These are phyloP conservation scores for Epinotia ramella DNA, from an alignment of 2,888 invertebrate species.

Conservation along the genomic window DNA sequence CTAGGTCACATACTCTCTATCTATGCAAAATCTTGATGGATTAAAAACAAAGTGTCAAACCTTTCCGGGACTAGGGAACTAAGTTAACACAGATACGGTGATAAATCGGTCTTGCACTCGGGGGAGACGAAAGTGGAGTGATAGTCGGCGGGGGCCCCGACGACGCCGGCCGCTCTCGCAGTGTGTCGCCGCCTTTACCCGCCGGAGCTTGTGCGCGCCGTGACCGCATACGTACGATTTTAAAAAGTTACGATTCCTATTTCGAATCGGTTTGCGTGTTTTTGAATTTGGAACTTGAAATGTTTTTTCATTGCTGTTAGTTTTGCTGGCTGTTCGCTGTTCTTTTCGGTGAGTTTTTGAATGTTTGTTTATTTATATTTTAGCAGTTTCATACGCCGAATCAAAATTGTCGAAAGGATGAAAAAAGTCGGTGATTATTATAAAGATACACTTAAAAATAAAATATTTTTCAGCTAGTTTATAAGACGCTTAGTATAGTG, in stretches of 20 bases:
- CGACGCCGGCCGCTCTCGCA: conserved; percentile 66
- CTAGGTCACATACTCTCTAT: not conserved
- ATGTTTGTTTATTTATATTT: not conserved
- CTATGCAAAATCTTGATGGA: conserved; percentile 40
- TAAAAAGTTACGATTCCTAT: conserved; percentile 42
- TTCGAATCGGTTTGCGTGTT: conserved; percentile 33
- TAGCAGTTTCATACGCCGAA: not conserved
- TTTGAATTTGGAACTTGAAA: conserved; percentile 37
- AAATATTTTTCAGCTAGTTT: not conserved
- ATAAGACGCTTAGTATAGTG: not conserved
- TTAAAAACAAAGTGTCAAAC: conserved; percentile 47
- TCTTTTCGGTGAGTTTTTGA: conserved; percentile 38
- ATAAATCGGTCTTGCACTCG: conserved; percentile 76
- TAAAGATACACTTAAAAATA: too few species aligned
- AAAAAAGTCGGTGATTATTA: not conserved
- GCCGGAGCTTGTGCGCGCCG: conserved; percentile 68
- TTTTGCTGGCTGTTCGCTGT: conserved; percentile 24
- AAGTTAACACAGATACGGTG: conserved; percentile 61
- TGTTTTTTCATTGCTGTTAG: conserved; percentile 36
- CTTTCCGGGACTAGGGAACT: conserved; percentile 39
- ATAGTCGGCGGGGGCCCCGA: conserved; percentile 74
- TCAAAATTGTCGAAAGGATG: not conserved
- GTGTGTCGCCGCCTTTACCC: conserved; percentile 74
- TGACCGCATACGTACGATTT: conserved; percentile 48
- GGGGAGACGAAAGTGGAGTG: conserved; percentile 81